A percentile compares a stretch with the other conserved stretches of the same genome.
phyloP scores from a whole-genome alignment of 2,888 invertebrate genomes.

The Eupithecia pulchellata region DNA sequence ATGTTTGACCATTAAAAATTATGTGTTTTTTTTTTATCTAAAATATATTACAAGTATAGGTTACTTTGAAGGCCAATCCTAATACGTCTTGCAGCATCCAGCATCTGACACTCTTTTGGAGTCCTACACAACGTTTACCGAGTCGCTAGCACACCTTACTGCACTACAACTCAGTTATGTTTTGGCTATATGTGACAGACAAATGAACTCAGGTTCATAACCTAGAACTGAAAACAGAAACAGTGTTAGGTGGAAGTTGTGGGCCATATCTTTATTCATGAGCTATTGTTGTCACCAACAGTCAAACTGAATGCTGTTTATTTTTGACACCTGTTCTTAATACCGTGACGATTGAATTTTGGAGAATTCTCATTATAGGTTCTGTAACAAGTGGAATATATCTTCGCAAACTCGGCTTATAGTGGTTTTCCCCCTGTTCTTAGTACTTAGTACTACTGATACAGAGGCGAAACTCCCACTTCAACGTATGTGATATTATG shows the following conservation, averaged over 20 bases:
- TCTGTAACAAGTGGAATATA: not conserved
- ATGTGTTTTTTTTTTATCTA: no score
- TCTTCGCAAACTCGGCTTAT: not conserved
- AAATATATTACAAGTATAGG: no score
- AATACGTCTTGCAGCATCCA: no score
- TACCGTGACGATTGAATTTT: not conserved
- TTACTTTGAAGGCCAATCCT: no score
- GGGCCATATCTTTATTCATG: constrained; percentile 79
- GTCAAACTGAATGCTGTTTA: constrained; percentile 61
- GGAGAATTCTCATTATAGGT: not conserved
- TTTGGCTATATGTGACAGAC: not conserved
- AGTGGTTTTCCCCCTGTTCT: no score
- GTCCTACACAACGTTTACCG: no score
- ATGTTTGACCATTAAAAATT: no score
- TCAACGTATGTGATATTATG: no score
- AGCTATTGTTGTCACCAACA: constrained; percentile 67
- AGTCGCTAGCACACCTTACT: no score
- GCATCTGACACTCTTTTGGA: no score
- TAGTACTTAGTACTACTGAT: no score
- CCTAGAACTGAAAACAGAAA: constrained; percentile 37
- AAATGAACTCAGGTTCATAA: not conserved
- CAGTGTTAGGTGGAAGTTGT: constrained; percentile 47
- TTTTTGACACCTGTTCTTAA: constrained; percentile 48
- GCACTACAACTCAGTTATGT: not conserved
- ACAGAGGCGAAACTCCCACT: no score